Percentiles rank a stretch among this genome's conserved stretches.
Evolutionary conservation across 2,797 vertebrate species (phyloP).

Genomic region (Paramormyrops hopkinsi): DNA sequence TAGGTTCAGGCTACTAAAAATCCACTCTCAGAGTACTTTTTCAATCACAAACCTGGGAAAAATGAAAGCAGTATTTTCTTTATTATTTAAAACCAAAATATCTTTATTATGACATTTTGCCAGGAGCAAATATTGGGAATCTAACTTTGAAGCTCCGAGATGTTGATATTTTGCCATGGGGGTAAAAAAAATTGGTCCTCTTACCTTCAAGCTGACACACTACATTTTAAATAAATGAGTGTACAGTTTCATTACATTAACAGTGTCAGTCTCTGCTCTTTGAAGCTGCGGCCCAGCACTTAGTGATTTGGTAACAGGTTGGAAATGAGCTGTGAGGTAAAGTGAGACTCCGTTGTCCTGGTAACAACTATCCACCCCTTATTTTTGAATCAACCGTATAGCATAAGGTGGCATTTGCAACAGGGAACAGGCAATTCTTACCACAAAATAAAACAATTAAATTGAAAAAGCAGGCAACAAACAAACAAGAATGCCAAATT

Average conservation of each 20-base stretch:
- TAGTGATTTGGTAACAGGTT: constrained; percentile 93
- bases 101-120: constrained; percentile 48
- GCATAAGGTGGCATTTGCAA: constrained; percentile 62
- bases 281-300: constrained; percentile 68
- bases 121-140: constrained; percentile 48
- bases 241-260: constrained; percentile 81
- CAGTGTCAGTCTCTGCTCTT: constrained; percentile 71
- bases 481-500: constrained; percentile 17
- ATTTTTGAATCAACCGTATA: constrained; percentile 60
- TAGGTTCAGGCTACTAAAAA: constrained; percentile 14
- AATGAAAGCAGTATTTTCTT: constrained; percentile 19
- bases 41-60: background rate
- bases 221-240: constrained; percentile 67
- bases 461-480: background rate
- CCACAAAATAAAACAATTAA: constrained; percentile 1
- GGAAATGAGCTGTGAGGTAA: constrained; percentile 85
- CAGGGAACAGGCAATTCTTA: constrained; percentile 28
- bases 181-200: constrained; percentile 47
- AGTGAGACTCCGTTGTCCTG: constrained; percentile 79
- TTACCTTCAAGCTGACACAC: constrained; percentile 73
- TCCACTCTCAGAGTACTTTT: background rate
- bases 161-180: constrained; percentile 60
- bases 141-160: constrained; percentile 63
- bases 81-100: constrained; percentile 19
- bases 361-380: constrained; percentile 70